Evolutionary conservation across 2,797 vertebrate genomes (phyloP).

Genomic region (Trichosurus vulpecula): DNA sequence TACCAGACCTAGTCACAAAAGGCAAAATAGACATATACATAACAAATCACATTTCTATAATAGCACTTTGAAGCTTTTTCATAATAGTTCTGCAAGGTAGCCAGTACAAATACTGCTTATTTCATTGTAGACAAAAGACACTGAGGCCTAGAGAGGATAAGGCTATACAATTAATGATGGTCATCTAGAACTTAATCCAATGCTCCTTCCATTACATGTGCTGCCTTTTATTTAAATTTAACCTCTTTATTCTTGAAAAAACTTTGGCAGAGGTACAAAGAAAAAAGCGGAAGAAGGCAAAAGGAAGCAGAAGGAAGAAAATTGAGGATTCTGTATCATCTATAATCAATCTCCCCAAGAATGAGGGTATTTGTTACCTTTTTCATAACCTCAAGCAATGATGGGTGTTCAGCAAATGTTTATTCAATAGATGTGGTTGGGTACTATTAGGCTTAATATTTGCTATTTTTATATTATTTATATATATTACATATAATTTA

Average conservation of each 20-base stretch:
- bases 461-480: no score
- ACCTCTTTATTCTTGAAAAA: background rate
- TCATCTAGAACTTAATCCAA: background rate
- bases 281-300: background rate
- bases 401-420: background rate
- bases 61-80: background rate
- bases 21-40: background rate
- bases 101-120: background rate
- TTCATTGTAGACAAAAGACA: conserved; percentile 1
- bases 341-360: background rate
- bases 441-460: background rate
- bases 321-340: background rate
- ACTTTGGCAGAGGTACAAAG: background rate
- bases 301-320: background rate
- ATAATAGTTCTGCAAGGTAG: background rate
- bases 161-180: no score
- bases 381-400: background rate
- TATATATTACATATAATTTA: no score
- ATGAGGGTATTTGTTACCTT: background rate
- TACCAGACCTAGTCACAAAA: background rate
- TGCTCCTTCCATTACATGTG: background rate
- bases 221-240: background rate
- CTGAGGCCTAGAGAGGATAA: background rate
- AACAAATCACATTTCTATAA: background rate
- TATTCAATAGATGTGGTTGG: background rate